Percentiles rank a stretch among this genome's conserved stretches.
Evolutionary conservation across 2,113 vertebrate species (phyloP).

Genomic region (Neolamprologus falcicula): DNA sequence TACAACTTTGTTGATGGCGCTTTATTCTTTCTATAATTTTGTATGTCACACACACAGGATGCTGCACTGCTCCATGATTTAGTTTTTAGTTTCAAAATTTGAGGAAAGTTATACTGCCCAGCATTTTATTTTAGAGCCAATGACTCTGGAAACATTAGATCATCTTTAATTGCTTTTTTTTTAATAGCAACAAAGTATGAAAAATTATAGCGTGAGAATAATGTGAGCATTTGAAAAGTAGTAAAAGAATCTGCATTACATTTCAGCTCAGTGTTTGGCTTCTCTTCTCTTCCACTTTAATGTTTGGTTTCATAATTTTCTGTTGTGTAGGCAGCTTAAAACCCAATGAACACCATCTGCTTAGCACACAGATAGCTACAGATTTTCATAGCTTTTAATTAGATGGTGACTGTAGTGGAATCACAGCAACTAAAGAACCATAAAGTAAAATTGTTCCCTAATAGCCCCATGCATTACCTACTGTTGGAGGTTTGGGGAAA

Average conservation of each 20-base stretch:
- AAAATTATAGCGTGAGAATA: not conserved
- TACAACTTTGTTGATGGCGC: not conserved
- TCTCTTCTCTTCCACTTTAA: not conserved
- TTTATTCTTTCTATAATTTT: not conserved
- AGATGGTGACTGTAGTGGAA: not conserved
- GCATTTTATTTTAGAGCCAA: not conserved
- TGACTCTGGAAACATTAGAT: not conserved
- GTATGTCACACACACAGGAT: not conserved
- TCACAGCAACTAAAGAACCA: not conserved
- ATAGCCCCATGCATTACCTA: not conserved
- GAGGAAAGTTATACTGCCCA: not conserved
- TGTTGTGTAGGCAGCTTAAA: not conserved
- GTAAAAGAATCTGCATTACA: not conserved
- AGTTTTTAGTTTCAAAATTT: not conserved
- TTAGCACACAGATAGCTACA: not conserved
- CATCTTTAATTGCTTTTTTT: not conserved
- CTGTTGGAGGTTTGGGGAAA: not conserved
- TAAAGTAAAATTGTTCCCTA: not conserved
- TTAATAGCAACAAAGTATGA: not conserved
- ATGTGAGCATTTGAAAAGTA: not conserved
- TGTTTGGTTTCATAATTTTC: not conserved
- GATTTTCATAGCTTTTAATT: not conserved
- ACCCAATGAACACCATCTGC: not conserved
- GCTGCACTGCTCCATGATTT: not conserved
- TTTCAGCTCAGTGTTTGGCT: not conserved